Base-by-base conservation (phyloP, 2,797 vertebrate species). In the Acropternis orthonyx region DNA sequence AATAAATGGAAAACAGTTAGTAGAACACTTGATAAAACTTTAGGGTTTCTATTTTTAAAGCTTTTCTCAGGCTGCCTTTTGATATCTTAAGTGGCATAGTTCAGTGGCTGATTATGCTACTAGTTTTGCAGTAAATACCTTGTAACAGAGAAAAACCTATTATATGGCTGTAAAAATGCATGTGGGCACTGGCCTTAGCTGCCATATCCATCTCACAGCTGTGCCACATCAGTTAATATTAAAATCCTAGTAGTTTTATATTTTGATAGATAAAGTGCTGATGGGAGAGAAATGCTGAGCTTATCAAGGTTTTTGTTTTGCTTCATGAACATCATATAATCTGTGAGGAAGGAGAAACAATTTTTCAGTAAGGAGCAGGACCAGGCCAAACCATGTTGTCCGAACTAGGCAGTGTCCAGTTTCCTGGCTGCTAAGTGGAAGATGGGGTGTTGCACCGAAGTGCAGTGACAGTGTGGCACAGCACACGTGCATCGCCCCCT, bases 131-230 rank as follows among this genome's bases (percentile, higher is more conserved):
- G 58, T 71, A 84, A 5, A 3, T 48, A 93, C 80, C 93, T 86
- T 89, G 37, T 80, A 85, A 37, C 39, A 89, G 43, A 76, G 62
- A 66, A 82, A 66, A 78, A 81, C 76, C 20, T 59, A 34, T 59
- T 87, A 14, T 32, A n/a, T 87, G 76, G 75, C 75, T 89, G 67
- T 92, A 96, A 87, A 91, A 94, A 86, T 72, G 41, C 19, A 9
- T 90, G 71, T 93, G 63, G 44, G 37, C 74, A 48, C 51, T 94
- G 55, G 22, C 62, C 61, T 94, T 51, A 84, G 46, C 59, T 88
- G 28, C 56, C 52, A 41, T 44, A 72, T 58, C 63, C 71, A 7
- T 62, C 76, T 89, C 80, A 54, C 39, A 93, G 69, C 34, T 59
- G 15, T 76, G 54, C 51, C 52, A 7, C 82, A 73, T 76, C 87